phyloP scores from a whole-genome alignment of 2,113 vertebrate genomes.

The Neotoma lepida region DNA sequence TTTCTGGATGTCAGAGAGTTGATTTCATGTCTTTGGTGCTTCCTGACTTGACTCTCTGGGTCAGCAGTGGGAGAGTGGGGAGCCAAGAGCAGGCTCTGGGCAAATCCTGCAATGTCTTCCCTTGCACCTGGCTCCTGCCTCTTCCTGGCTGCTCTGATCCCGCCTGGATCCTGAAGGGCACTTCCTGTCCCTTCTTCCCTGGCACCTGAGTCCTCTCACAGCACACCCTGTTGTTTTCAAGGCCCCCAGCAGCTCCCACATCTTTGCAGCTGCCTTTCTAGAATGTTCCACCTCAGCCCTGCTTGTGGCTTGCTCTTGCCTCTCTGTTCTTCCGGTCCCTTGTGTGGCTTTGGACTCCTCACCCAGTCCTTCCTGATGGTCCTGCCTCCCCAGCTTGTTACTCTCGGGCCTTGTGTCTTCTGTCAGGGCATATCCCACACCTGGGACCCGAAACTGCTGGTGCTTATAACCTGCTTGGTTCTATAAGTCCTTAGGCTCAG shows the following conservation, averaged over 20 bases:
- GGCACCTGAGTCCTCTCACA: neutral
- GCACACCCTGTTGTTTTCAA: neutral
- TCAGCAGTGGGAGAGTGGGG: neutral
- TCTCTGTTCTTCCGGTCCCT: neutral
- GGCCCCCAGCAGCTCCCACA: neutral
- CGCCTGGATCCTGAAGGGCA: neutral
- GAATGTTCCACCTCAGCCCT: neutral
- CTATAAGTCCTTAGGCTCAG: neutral
- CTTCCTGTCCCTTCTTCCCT: too few relatives aligned
- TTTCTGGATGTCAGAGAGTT: neutral
- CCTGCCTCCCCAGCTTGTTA: neutral
- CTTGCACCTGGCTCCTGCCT: neutral
- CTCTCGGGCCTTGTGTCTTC: neutral
- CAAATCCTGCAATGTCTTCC: neutral
- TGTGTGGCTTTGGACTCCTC: neutral
- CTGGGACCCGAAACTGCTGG: neutral
- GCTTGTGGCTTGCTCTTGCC: neutral
- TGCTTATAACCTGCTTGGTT: neutral
- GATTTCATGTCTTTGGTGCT: neutral
- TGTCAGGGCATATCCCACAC: neutral
- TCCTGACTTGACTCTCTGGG: neutral
- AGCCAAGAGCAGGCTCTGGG: neutral
- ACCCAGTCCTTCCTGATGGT: neutral
- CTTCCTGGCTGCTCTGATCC: neutral
- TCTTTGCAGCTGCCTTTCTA: neutral